Percentiles rank a stretch among this genome's conserved stretches.
Evolutionary conservation across 2,113 vertebrate genomes (phyloP).

Genomic region (Mustela lutreola): DNA sequence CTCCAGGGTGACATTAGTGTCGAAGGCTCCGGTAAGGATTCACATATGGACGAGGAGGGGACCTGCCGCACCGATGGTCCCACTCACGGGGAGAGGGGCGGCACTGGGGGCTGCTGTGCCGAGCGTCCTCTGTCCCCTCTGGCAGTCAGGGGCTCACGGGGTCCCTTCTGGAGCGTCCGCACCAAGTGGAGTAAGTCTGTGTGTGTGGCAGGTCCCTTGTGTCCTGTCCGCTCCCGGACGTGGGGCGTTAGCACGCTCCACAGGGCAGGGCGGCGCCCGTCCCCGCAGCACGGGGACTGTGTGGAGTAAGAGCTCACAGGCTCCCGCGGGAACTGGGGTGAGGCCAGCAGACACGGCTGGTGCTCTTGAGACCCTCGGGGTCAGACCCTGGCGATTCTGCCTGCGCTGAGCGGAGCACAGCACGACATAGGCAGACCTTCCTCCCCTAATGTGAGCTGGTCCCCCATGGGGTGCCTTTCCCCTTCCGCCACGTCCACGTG

Average conservation of each 20-base stretch:
- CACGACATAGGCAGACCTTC: neutral
- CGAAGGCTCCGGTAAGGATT: neutral
- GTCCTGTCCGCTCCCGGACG: neutral
- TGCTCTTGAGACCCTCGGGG: accelerated
- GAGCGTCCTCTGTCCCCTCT: neutral
- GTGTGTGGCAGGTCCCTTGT: neutral
- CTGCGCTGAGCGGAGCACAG: neutral
- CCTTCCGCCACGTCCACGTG: neutral
- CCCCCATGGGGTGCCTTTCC: neutral
- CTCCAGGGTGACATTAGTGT: neutral
- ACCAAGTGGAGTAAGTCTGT: accelerated
- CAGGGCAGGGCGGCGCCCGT: accelerated
- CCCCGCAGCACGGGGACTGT: accelerated
- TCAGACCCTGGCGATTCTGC: neutral
- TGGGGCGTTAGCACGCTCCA: neutral
- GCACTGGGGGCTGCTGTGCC: accelerated
- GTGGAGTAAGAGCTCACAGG: neutral
- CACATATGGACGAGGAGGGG: accelerated
- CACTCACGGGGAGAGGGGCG: neutral
- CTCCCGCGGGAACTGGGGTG: neutral
- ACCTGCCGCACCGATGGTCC: no score
- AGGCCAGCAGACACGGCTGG: neutral
- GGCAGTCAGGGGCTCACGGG: neutral
- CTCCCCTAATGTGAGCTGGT: neutral
- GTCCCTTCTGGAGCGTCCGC: accelerated